phyloP scores from a whole-genome alignment of 2,113 vertebrate genomes.

The Sceloporus tristichus region DNA sequence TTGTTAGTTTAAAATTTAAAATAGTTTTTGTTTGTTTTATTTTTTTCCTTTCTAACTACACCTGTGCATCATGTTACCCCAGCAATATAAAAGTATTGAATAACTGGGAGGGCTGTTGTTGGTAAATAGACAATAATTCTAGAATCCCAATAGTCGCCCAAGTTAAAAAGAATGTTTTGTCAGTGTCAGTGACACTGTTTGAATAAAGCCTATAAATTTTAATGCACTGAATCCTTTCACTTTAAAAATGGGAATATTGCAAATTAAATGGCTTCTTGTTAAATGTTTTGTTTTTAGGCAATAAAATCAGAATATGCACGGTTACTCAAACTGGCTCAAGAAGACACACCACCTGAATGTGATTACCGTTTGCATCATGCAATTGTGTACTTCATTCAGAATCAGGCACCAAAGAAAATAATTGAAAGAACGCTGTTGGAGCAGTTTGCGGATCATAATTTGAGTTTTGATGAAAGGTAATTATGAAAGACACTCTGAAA shows the following conservation, averaged over 20 bases:
- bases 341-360: conserved; percentile 90
- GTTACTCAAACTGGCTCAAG: conserved; percentile 90
- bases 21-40: background rate
- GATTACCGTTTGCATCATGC: conserved; percentile 94
- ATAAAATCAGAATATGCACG: conserved; percentile 95
- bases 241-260: background rate
- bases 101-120: background rate
- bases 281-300: conserved; percentile 80
- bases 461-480: conserved; percentile 96
- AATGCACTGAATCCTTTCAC: background rate
- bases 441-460: conserved; percentile 94
- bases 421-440: conserved; percentile 94
- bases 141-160: background rate
- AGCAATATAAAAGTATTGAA: background rate
- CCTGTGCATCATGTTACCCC: background rate
- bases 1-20: background rate
- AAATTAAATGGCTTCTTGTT: background rate
- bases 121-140: no score
- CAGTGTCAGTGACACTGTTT: background rate
- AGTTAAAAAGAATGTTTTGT: background rate
- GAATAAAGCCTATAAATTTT: background rate
- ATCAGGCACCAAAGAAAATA: conserved; percentile 96
- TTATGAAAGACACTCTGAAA: conserved; percentile 30
- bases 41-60: background rate
- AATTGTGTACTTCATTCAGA: conserved; percentile 96